A percentile compares a stretch with the other conserved stretches of the same genome.
These are phyloP conservation scores for Halichoeres trimaculatus DNA, from an alignment of 2,113 vertebrate species.

Conservation along the genomic window DNA sequence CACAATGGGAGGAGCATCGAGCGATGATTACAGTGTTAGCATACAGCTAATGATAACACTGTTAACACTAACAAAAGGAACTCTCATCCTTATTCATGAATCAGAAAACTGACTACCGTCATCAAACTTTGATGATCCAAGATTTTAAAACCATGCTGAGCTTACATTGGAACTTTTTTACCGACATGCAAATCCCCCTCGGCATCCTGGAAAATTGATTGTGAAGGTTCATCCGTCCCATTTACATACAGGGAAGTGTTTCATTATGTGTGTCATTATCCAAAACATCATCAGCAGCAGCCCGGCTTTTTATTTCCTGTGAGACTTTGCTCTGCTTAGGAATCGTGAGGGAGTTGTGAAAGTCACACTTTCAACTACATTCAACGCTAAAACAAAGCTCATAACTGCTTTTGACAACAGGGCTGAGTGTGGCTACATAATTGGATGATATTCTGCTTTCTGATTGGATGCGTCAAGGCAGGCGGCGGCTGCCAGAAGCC, in stretches of 20 bases:
- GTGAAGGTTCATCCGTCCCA: not conserved
- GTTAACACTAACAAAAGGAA: too few species aligned
- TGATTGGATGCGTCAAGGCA: slow-evolving; percentile 23
- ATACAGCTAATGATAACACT: too few species aligned
- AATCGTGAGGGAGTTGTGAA: slow-evolving; percentile 40
- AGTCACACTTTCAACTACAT: slow-evolving; percentile 15
- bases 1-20: too few species aligned
- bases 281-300: slow-evolving; percentile 35
- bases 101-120: not conserved
- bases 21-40: too few species aligned
- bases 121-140: not conserved
- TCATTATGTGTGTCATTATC: slow-evolving; percentile 13
- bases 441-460: slow-evolving; percentile 27
- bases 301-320: not conserved
- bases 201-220: not conserved
- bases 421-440: not conserved
- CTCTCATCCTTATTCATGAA: too few species aligned
- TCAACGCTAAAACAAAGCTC: not conserved
- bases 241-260: not conserved
- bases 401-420: not conserved
- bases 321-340: slow-evolving; percentile 26
- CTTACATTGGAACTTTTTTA: not conserved
- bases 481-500: slow-evolving; percentile 38
- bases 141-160: not conserved
- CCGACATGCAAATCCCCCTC: not conserved